phyloP scores from a whole-genome alignment of 2,888 invertebrate species.

The Plagodis pulveraria region DNA sequence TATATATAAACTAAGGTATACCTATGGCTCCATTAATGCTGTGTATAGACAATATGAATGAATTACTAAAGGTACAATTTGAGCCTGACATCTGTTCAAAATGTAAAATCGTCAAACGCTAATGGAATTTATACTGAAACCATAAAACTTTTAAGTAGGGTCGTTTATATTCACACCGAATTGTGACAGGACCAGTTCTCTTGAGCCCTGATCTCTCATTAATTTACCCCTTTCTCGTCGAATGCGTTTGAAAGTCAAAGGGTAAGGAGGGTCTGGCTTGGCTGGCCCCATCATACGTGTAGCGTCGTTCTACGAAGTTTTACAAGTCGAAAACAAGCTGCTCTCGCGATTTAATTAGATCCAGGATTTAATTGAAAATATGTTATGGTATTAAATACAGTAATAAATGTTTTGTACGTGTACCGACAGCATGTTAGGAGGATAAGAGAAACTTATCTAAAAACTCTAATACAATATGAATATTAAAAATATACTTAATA shows the following conservation, averaged over 20 bases:
- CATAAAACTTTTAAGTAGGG: slow-evolving; percentile 78
- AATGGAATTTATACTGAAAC: slow-evolving; percentile 77
- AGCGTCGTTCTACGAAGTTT: slow-evolving; percentile 56
- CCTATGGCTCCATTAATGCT: no score
- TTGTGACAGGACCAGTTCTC: slow-evolving; percentile 53
- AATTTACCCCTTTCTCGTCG: slow-evolving; percentile 28
- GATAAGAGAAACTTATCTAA: neutral
- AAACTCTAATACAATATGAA: no score
- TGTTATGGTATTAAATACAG: slow-evolving; percentile 65
- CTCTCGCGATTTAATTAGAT: slow-evolving; percentile 73
- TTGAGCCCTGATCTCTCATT: slow-evolving; percentile 43
- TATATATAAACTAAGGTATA: no score
- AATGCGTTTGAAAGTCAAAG: slow-evolving; percentile 21
- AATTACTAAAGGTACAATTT: slow-evolving; percentile 28
- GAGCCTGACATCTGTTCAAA: slow-evolving; percentile 68
- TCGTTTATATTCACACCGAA: slow-evolving; percentile 74
- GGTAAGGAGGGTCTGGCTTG: slow-evolving; percentile 43
- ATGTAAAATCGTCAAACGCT: slow-evolving; percentile 74
- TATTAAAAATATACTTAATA: no score
- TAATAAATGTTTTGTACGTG: slow-evolving; percentile 62
- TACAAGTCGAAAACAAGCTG: slow-evolving; percentile 69
- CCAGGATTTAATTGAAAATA: slow-evolving; percentile 70
- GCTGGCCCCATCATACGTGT: slow-evolving; percentile 59
- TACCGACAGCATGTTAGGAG: slow-evolving; percentile 42
- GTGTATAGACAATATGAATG: neutral